Base-by-base conservation (phyloP, 2,113 vertebrate species). In the Tiliqua scincoides region DNA sequence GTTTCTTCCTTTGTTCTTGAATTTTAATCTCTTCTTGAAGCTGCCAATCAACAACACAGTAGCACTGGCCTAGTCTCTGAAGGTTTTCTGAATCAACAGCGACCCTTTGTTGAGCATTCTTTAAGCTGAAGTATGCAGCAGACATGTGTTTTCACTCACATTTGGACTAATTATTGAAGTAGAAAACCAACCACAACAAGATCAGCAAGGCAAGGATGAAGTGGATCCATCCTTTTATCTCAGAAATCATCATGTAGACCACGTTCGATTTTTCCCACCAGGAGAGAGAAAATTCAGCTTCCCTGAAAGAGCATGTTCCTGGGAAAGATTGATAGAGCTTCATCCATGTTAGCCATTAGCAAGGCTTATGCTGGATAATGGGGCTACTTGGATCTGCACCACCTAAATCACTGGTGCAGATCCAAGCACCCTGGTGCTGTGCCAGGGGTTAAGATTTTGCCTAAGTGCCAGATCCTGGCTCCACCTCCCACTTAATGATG, bases 1-100 rank as follows among this genome's bases (percentile, higher is more conserved):
- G 30, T 63, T 73, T 79, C 32, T 72, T 63, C 77, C 71, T 71
- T 74, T 61, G 14, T 59, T 59, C 57, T 61, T 84, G 57, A n/a
- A 48, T 63, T 74, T 86, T 80, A 79, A 86, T 52, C 23, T 27
- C 18, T 80, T 63, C 77, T 86, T 74, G n/a, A 86, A 86, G 77
- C 40, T 86, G 35, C 65, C 63, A 43, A 67, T 52, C 78, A 80
- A 48, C 17, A 75, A 11, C 10, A 74, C 9, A 43, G 57, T 48
- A n/a, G 10, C n/a, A 48, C 17, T 17, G 27, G 11, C 27, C 54
- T 32, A 35, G 73, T 63, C 27, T 23, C 35, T 62, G 59, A 83
- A 84, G 30, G 61, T 63, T 8, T 63, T 85, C 72, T 15, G 7
- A 72, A 23, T 80, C 37, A 27, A 63, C 11, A 7, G 18, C 62